These are phyloP conservation scores for Aleiodes alternator DNA, from an alignment of 2,888 invertebrate species.

Conservation along the genomic window DNA sequence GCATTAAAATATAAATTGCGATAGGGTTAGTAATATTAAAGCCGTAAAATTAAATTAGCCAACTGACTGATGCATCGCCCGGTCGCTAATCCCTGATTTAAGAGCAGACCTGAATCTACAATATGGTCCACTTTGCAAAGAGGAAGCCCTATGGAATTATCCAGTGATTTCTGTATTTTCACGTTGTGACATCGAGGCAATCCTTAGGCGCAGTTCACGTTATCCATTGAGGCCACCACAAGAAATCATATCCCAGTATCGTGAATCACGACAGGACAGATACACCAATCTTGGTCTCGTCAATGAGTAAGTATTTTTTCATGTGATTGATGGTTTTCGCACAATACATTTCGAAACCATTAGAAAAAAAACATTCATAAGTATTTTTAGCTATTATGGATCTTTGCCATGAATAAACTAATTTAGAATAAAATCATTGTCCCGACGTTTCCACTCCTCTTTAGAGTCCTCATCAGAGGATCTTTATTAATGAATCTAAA, in stretches of 20 bases:
- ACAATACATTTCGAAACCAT: no score
- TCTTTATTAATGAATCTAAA: no score
- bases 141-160: conserved; percentile 85
- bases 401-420: no score
- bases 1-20: not conserved
- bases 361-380: no score
- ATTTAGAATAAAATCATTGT: no score
- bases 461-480: no score
- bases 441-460: no score
- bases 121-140: conserved; percentile 87
- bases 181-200: conserved; percentile 84
- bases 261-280: conserved; percentile 84
- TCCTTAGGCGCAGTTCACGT: conserved; percentile 84
- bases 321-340: no score
- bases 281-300: conserved; percentile 89
- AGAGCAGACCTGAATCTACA: conserved; percentile 73
- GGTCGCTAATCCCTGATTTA: conserved; percentile 67
- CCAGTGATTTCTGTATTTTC: conserved; percentile 86
- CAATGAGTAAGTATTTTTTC: conserved; percentile 82
- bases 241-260: conserved; percentile 86
- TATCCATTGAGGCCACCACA: conserved; percentile 89
- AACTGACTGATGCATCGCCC: conserved; percentile 59
- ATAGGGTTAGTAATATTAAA: not conserved
- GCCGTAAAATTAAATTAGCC: conserved; percentile 47
- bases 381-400: no score